phyloP scores from a whole-genome alignment of 2,888 invertebrate genomes.

The Pterobdella sp. region DNA sequence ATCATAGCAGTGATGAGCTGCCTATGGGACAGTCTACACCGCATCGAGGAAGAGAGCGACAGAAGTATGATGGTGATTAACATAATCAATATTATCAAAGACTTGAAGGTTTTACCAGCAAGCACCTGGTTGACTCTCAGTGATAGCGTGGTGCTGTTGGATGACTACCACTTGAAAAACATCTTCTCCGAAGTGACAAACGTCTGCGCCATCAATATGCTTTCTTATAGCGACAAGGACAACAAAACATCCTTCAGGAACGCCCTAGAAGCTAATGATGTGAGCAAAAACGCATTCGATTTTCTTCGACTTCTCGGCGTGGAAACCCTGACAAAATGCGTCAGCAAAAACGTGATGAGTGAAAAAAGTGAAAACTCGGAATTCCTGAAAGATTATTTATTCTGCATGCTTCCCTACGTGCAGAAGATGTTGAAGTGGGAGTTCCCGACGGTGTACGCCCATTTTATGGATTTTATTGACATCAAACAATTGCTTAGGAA shows the following conservation, averaged over 20 bases:
- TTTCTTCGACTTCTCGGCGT: constrained; percentile 32
- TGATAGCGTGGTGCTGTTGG: constrained; percentile 45
- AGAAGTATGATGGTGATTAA: neutral
- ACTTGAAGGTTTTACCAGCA: constrained; percentile 40
- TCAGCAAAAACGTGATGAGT: constrained; percentile 38
- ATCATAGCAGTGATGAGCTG: neutral
- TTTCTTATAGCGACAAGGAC: too few species aligned
- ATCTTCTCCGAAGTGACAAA: constrained; percentile 26
- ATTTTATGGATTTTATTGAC: constrained; percentile 29
- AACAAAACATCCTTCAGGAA: neutral
- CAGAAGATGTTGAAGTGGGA: neutral
- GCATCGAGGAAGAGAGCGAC: neutral
- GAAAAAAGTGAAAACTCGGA: constrained; percentile 33
- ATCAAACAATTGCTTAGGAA: constrained; percentile 38
- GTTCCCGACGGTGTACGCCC: neutral
- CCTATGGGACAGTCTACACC: neutral
- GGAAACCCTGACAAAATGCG: constrained; percentile 40
- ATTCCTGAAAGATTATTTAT: neutral
- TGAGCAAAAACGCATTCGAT: constrained; percentile 17
- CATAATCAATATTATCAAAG: neutral
- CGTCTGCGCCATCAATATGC: neutral
- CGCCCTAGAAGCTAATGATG: neutral
- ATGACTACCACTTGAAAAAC: constrained; percentile 38
- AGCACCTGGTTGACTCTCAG: constrained; percentile 43
- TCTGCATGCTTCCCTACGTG: constrained; percentile 13